Evolutionary conservation across 2,888 invertebrate species (phyloP), one percentile per base, ranked within the genome.

Genomic region (Acronicta psi): DNA sequence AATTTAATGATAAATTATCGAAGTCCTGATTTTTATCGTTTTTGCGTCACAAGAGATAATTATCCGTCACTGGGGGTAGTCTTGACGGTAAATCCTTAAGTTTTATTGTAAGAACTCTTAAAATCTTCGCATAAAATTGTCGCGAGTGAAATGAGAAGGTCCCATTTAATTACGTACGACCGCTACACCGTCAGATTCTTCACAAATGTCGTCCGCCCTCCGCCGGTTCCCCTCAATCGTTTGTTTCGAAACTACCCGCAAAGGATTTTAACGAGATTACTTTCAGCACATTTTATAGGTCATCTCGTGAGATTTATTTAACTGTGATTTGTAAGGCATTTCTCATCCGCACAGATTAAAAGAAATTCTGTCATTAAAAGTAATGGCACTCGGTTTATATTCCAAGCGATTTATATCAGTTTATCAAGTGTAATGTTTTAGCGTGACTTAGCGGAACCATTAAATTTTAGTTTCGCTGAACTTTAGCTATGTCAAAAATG

Each of bases 211-310:
- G 52, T 57, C 63, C 60, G 75, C 61, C 61, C 64, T 10, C 46
- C 42, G 16, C 25, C 38, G 40, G 20, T 41, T 45, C 69, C 60
- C 61, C 59, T 50, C 78, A 47, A 62, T 80, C 77, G 82, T 83
- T 86, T 85, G 85, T 86, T 88, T 75, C 82, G 81, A 86, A 89
- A 90, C 90, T 91, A 91, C 86, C 88, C 89, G 85, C 89, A 85
- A 87, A 89, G 85, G 87, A 87, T 87, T 92, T 91, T 90, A 90
- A 92, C 89, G 88, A 89, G 88, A 91, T 92, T 89, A 88, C 87
- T 84, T 67, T 78, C 82, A 81, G 79, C 85, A 85, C 83, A 82
- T 87, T 91, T 92, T 91, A 91, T 90, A 91, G 92, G 89, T 89
- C 87, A 90, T 92, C 89, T 86, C 83, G 76, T 72, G 81, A 89